Conservation (phyloP, 2,888 invertebrate species). For the Hyppa rectilinea region DNA sequence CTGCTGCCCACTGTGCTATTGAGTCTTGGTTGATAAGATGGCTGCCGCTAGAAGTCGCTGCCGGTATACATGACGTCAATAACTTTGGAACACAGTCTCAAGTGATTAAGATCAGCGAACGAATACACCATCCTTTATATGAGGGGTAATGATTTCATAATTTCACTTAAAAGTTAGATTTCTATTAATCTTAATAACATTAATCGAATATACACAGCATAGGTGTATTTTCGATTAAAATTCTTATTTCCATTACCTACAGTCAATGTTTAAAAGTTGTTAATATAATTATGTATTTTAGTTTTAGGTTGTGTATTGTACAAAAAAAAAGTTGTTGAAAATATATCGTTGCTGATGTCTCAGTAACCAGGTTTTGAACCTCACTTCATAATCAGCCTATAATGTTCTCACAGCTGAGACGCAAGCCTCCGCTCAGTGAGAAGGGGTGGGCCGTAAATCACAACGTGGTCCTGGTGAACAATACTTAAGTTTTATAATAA, state of each 20-base stretch:
- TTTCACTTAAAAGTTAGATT: background rate
- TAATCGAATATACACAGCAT: too few relatives aligned
- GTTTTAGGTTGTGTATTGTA: too few relatives aligned
- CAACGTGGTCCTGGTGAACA: too few relatives aligned
- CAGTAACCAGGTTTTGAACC: too few relatives aligned
- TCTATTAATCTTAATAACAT: too few relatives aligned
- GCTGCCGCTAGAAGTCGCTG: conserved; percentile 84
- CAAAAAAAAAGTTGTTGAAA: background rate
- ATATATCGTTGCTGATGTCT: background rate
- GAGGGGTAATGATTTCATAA: conserved; percentile 76
- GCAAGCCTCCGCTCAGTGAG: too few relatives aligned
- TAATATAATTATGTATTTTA: too few relatives aligned
- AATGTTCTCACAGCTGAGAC: too few relatives aligned
- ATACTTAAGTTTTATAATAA: background rate
- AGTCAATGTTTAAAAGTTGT: background rate
- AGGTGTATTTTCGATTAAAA: too few relatives aligned
- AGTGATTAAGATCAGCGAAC: conserved; percentile 75
- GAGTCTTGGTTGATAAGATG: conserved; percentile 80
- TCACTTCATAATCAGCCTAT: too few relatives aligned
- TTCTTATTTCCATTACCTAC: background rate
- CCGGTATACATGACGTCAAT: conserved; percentile 84
- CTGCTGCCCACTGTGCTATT: conserved; percentile 86
- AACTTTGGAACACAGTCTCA: conserved; percentile 79
- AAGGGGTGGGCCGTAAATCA: too few relatives aligned
- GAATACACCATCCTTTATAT: conserved; percentile 86